These are phyloP conservation scores for Pangasianodon gigas DNA, from an alignment of 2,113 vertebrate genomes.

Conservation along the genomic window DNA sequence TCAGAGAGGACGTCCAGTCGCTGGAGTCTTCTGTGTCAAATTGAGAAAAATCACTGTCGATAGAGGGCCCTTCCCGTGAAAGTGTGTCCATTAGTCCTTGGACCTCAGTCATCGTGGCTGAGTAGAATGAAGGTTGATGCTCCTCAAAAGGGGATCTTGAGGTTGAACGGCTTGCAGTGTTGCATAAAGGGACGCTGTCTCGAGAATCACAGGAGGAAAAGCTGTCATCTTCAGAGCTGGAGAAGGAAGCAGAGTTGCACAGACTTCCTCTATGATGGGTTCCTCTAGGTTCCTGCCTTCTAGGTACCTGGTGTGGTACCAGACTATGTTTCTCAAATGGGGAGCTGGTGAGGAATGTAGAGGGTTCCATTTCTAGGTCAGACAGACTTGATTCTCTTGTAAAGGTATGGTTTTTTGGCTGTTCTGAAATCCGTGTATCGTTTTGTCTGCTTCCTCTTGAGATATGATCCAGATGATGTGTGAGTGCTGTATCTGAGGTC, in stretches of 20 bases:
- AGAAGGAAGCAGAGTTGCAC: constrained; percentile 42
- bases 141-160: background rate
- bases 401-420: background rate
- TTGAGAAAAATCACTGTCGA: constrained; percentile 79
- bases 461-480: constrained; percentile 5
- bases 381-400: constrained; percentile 25
- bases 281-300: background rate
- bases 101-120: constrained; percentile 54
- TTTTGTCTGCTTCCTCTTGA: constrained; percentile 9
- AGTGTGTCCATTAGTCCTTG: constrained; percentile 63
- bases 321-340: constrained; percentile 30
- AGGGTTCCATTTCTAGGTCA: constrained; percentile 25
- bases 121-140: constrained; percentile 19
- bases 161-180: constrained; percentile 62
- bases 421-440: background rate
- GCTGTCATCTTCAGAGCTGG: constrained; percentile 39
- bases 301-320: background rate
- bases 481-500: background rate
- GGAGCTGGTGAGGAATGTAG: constrained; percentile 40
- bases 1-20: constrained; percentile 89
- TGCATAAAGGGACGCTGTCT: constrained; percentile 15
- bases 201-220: constrained; percentile 1
- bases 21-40: constrained; percentile 77
- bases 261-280: constrained; percentile 36
- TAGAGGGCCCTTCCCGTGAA: constrained; percentile 72